Evolutionary conservation across 53 echinoderm and acorn worm species (phyloP).

Genomic region (Stichopus horrens): DNA sequence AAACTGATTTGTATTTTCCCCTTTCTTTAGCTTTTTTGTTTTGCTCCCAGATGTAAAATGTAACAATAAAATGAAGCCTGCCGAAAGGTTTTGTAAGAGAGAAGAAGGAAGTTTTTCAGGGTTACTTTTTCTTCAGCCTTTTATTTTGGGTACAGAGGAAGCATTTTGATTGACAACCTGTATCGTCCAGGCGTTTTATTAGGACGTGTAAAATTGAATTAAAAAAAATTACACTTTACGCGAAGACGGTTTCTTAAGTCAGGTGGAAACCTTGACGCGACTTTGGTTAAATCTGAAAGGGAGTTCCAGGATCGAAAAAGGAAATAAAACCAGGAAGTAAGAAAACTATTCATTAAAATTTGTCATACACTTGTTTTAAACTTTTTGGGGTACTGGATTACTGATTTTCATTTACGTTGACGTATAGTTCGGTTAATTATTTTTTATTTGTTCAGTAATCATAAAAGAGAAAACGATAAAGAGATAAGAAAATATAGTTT

Average conservation of each 20-base stretch:
- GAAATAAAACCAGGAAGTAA: background rate
- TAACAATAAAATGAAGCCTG: background rate
- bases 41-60: background rate
- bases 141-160: background rate
- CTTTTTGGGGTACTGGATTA: background rate
- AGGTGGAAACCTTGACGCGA: slow-evolving; percentile 7
- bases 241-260: slow-evolving; percentile 1
- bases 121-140: background rate
- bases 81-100: background rate
- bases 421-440: no score
- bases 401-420: no score
- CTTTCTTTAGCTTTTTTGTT: background rate
- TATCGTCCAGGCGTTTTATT: slow-evolving; percentile 39
- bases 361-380: background rate
- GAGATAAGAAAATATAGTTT: no score
- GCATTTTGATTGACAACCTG: slow-evolving; percentile 19
- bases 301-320: background rate
- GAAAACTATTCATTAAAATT: background rate
- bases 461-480: no score
- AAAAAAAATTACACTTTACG: slow-evolving; percentile 31
- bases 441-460: no score
- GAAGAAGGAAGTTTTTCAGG: background rate
- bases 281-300: background rate
- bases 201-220: slow-evolving; percentile 31
- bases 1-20: background rate